A percentile compares a stretch with the other conserved stretches of the same genome.
These are phyloP conservation scores for Lochmaea crataegi DNA, from an alignment of 2,888 invertebrate species.

Conservation along the genomic window DNA sequence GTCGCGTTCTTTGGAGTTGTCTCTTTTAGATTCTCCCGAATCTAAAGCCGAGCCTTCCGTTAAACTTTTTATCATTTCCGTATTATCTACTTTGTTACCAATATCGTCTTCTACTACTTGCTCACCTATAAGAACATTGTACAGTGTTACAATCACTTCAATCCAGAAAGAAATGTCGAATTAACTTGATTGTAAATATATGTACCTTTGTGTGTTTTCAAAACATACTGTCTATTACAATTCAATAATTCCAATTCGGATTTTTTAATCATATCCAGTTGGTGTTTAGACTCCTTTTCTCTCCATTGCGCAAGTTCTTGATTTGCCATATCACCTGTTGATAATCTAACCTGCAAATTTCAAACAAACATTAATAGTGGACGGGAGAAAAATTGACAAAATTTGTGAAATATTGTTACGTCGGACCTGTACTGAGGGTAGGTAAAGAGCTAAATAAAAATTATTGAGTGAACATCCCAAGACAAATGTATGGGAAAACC, in stretches of 20 bases:
- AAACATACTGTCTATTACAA: conserved; percentile 83
- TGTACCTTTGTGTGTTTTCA: conserved; percentile 95
- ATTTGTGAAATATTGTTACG: too few relatives aligned
- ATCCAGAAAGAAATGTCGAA: too few relatives aligned
- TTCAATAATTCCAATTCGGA: conserved; percentile 86
- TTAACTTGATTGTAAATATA: neutral
- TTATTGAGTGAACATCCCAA: too few relatives aligned
- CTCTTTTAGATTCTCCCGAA: conserved; percentile 48
- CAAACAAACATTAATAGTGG: conserved; percentile 33
- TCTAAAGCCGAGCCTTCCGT: conserved; percentile 58
- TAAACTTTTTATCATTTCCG: conserved; percentile 62
- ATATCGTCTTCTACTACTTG: conserved; percentile 71
- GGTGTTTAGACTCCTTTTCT: conserved; percentile 91
- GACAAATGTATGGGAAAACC: too few relatives aligned
- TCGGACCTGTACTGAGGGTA: too few relatives aligned
- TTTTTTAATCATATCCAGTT: conserved; percentile 89
- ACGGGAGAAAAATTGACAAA: too few relatives aligned
- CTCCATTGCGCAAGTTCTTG: conserved; percentile 95
- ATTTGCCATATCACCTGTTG: conserved; percentile 92
- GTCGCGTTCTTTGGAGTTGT: conserved; percentile 50
- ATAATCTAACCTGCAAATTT: conserved; percentile 75
- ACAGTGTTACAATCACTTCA: too few relatives aligned
- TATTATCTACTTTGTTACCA: conserved; percentile 69
- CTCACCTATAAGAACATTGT: conserved; percentile 62
- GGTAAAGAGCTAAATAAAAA: too few relatives aligned